Conservation (phyloP, 92 coral and sea anemone species). For the Phenganax stokvisi region DNA sequence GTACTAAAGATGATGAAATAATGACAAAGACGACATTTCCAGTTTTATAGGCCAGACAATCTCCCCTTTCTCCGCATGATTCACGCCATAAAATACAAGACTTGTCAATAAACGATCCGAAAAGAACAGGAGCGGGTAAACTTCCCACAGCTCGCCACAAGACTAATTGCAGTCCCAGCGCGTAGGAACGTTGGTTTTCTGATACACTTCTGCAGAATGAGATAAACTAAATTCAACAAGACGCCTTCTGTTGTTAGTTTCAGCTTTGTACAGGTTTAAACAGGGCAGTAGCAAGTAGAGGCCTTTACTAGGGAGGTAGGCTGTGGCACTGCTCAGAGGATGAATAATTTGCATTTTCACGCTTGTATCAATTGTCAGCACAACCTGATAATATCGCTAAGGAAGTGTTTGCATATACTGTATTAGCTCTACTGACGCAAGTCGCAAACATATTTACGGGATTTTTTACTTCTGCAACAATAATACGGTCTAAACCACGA, state of each 20-base stretch:
- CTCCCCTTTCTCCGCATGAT: constrained; percentile 78
- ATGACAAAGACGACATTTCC: constrained; percentile 20
- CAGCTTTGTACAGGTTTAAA: no score
- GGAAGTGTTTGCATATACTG: no score
- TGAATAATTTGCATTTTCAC: no score
- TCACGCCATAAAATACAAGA: constrained; percentile 85
- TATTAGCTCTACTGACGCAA: no score
- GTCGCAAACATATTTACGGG: no score
- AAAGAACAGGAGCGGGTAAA: constrained; percentile 80
- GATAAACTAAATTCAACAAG: not conserved
- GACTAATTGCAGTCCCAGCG: constrained; percentile 89
- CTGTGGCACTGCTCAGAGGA: no score
- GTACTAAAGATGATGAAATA: constrained; percentile 10
- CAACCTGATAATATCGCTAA: no score
- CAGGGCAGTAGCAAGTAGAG: no score
- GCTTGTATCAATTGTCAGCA: no score
- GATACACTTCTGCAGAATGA: constrained; percentile 64
- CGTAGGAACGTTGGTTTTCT: constrained; percentile 90
- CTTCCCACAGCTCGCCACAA: constrained; percentile 80
- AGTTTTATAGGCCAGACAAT: constrained; percentile 72
- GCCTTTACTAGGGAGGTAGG: no score
- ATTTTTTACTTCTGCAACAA: no score
- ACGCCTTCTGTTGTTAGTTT: not conserved
- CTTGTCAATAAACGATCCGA: constrained; percentile 73
- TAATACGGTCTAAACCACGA: no score